Conservation (phyloP, 2,797 vertebrate species). For the Alcedo atthis region DNA sequence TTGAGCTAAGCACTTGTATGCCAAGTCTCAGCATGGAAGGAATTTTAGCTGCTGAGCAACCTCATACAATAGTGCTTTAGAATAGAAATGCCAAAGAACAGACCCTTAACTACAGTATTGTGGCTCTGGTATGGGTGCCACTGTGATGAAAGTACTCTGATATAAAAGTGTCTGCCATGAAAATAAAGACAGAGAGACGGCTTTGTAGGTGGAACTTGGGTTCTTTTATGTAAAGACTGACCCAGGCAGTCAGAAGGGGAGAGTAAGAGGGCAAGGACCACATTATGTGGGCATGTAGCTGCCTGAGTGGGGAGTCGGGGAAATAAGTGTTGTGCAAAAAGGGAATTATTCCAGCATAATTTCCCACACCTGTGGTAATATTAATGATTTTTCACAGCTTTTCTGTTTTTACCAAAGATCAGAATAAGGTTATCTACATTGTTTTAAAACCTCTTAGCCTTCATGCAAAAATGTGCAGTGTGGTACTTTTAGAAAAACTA, state of each 20-base stretch:
- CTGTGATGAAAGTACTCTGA: slow-evolving; percentile 75
- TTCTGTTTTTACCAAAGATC: neutral
- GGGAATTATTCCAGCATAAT: slow-evolving; percentile 49
- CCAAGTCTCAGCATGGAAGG: slow-evolving; percentile 74
- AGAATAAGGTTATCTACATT: neutral
- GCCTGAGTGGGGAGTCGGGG: slow-evolving; percentile 28
- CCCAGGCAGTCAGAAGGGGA: slow-evolving; percentile 69
- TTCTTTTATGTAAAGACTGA: slow-evolving; percentile 69
- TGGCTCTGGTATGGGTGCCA: slow-evolving; percentile 74
- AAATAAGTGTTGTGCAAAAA: slow-evolving; percentile 49
- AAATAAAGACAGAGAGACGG: slow-evolving; percentile 74
- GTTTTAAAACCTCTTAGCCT: neutral
- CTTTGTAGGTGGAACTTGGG: slow-evolving; percentile 74
- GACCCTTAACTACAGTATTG: slow-evolving; percentile 75
- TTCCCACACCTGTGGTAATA: slow-evolving; percentile 65
- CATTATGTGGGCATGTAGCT: slow-evolving; percentile 60
- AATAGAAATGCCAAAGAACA: slow-evolving; percentile 73
- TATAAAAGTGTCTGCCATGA: slow-evolving; percentile 75
- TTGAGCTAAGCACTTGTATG: slow-evolving; percentile 64
- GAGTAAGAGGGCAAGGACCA: slow-evolving; percentile 69
- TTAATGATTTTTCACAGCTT: slow-evolving; percentile 40
- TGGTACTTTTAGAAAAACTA: neutral
- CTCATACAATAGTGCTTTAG: slow-evolving; percentile 74
- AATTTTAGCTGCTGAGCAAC: slow-evolving; percentile 76
- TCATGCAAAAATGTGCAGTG: neutral